Base-by-base conservation (phyloP, 2,113 vertebrate species). In the Albula glossodonta region DNA sequence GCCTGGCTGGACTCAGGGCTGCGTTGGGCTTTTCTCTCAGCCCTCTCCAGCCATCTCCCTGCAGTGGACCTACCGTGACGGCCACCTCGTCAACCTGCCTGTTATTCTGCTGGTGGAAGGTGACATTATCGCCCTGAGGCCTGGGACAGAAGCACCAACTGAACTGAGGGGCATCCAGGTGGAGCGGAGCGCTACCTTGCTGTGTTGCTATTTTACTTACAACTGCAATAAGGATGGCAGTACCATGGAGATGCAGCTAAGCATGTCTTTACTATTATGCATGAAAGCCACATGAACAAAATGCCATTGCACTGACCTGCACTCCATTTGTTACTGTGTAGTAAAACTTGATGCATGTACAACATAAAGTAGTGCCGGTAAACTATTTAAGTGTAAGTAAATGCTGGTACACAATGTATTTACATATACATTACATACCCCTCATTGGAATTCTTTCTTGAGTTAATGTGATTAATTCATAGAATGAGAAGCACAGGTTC, bases 151-250 rank as follows among this genome's bases (percentile, higher is more conserved):
- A 22, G 88, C 87, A 0, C 88, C 88, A 9, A 86, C 91, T 66
- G 89, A 90, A 51, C 86, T 90, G 7, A 56, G 86, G 57, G 89
- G 90, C 11, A 87, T 91, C 70, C 84, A 89, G 90, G 86, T 91
- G n/a, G 78, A 57, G 51, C 12, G 15, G 51, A 13, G 51, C 25
- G 5, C 8, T 48, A n/a, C 51, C 31, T 17, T 63, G 10, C 31
- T n/a, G 19, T 66, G 5, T 41, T 41, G 31, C 31, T 41, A 41
- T 41, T 41, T 41, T 41, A 41, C 31, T 41, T 41, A 41, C 31
- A 41, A 41, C 31, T 41, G 31, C 31, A 41, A 41, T 41, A 41
- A 41, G 31, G 31, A 41, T 41, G 31, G 31, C 31, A 41, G 31
- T 41, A 41, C 31, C 31, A 41, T 41, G 31, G 31, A 41, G 31